These are phyloP conservation scores for Hedychridium roseum DNA, from an alignment of 2,888 invertebrate genomes.

Conservation along the genomic window DNA sequence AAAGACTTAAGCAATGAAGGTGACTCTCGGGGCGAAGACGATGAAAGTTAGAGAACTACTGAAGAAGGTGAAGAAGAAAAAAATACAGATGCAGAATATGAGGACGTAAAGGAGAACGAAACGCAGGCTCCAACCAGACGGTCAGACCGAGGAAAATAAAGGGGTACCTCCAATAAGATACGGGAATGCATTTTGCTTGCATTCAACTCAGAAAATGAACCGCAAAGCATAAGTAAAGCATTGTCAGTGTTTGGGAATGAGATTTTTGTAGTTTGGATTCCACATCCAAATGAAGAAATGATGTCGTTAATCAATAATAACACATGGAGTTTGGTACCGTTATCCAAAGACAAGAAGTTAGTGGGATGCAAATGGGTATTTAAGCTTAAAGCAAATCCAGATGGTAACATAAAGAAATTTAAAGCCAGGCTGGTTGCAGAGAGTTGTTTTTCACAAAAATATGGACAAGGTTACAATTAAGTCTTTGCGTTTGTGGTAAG, in stretches of 20 bases:
- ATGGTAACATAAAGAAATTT: conserved; percentile 33
- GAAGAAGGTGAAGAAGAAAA: not conserved
- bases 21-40: too few relatives aligned
- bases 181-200: not conserved
- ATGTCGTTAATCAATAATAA: conserved; percentile 19
- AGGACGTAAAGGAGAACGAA: not conserved
- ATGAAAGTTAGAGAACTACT: not conserved
- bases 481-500: conserved; percentile 49
- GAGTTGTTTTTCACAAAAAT: conserved; percentile 42
- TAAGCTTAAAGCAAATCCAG: conserved; percentile 35
- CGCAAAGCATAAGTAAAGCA: not conserved
- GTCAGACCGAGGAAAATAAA: too few relatives aligned
- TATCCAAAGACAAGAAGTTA: conserved; percentile 23
- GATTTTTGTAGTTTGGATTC: conserved; percentile 21
- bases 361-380: conserved; percentile 42
- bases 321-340: conserved; percentile 33
- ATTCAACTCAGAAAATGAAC: not conserved
- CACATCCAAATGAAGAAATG: conserved; percentile 35
- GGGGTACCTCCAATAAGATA: too few relatives aligned
- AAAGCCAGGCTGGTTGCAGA: conserved; percentile 47
- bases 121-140: too few relatives aligned
- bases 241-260: conserved; percentile 5
- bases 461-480: conserved; percentile 43
- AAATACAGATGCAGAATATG: conserved; percentile 1
- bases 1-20: too few relatives aligned